These are phyloP conservation scores for Lithobates pipiens DNA, from an alignment of 2,797 vertebrate genomes.

Conservation along the genomic window DNA sequence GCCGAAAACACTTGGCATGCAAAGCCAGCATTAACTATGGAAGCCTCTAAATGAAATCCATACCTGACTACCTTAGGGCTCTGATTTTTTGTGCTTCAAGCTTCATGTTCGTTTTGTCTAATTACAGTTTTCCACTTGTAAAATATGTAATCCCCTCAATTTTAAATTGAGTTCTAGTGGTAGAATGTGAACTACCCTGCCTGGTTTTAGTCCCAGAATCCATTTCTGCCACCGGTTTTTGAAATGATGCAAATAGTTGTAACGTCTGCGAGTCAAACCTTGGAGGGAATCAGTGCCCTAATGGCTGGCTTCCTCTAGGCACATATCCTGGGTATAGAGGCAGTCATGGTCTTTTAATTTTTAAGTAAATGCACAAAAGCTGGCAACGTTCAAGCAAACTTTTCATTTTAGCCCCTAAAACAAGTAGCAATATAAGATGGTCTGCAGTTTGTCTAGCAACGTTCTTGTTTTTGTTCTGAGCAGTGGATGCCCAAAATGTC, in stretches of 20 bases:
- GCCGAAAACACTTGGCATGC: not conserved
- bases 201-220: not conserved
- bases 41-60: conserved; percentile 23
- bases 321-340: not conserved
- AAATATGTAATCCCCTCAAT: not conserved
- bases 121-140: conserved; percentile 7
- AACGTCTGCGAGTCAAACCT: not conserved
- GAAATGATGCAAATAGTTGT: not conserved
- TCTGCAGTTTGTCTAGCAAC: not conserved
- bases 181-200: not conserved
- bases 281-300: not conserved
- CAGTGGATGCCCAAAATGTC: conserved; percentile 29
- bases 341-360: not conserved
- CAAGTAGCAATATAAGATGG: not conserved
- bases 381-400: not conserved
- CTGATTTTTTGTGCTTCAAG: not conserved
- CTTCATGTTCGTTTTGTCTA: not conserved
- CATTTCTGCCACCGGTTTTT: not conserved
- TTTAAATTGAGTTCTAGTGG: not conserved
- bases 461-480: not conserved
- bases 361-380: not conserved
- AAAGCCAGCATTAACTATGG: not conserved
- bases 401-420: not conserved
- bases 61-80: conserved; percentile 22
- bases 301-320: too few species aligned